A percentile compares a stretch with the other conserved stretches of the same genome.
Conservation (phyloP, 2,113 vertebrate genomes). For the Thinocorus orbignyianus region DNA sequence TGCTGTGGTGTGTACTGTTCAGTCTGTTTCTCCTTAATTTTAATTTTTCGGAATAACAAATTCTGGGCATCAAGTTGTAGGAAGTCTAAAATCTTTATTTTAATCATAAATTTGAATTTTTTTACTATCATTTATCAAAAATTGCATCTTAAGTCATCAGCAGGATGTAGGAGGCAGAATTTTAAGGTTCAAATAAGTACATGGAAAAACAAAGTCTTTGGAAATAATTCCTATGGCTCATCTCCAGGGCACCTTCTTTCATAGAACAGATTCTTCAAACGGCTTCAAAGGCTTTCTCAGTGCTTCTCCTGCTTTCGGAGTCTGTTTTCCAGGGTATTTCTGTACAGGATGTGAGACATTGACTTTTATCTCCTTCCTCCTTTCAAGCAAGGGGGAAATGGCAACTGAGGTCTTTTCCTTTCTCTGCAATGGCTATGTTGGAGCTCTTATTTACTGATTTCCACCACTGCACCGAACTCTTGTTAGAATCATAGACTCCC, state of each 20-base stretch:
- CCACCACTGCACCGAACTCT: not conserved
- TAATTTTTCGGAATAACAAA: not conserved
- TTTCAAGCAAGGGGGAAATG: not conserved
- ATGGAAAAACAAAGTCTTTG: not conserved
- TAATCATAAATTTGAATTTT: not conserved
- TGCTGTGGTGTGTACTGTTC: not conserved
- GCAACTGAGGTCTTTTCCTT: not conserved
- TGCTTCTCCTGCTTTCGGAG: not conserved
- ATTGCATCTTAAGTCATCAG: not conserved
- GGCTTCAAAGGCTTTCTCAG: not conserved
- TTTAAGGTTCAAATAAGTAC: not conserved
- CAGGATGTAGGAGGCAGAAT: not conserved
- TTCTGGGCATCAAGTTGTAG: not conserved
- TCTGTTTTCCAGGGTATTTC: not conserved
- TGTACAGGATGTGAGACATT: not conserved
- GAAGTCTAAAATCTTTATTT: not conserved
- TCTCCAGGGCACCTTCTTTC: not conserved
- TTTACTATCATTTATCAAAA: not conserved
- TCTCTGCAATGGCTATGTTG: not conserved
- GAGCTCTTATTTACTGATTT: not conserved
- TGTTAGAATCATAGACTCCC: not conserved
- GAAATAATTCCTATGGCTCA: not conserved
- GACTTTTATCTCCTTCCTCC: not conserved
- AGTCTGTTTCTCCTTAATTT: not conserved
- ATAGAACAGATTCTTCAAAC: not conserved